Conservation (phyloP, 1,140 invertebrate genomes). For the Diorhabda carinulata region DNA sequence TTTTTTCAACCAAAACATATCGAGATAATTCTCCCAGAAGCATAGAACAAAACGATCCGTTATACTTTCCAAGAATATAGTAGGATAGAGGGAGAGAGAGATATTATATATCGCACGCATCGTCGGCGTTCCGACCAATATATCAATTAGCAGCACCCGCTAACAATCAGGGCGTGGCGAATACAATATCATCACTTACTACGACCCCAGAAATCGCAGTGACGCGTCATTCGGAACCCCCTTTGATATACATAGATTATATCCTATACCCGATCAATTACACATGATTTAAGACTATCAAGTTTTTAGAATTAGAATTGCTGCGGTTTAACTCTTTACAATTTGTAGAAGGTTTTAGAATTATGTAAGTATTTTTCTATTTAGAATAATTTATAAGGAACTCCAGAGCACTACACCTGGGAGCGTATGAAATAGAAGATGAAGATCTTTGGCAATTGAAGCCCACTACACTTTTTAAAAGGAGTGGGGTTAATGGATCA, state of each 20-base stretch:
- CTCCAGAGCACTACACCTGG: too few relatives aligned
- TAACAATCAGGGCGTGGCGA: slow-evolving; percentile 38
- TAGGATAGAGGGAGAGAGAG: not conserved
- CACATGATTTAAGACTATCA: not conserved
- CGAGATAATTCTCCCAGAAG: not conserved
- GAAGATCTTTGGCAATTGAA: too few relatives aligned
- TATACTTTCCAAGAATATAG: not conserved
- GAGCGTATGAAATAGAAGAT: too few relatives aligned
- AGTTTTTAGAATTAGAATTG: not conserved
- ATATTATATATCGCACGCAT: slow-evolving; percentile 26
- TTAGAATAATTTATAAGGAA: too few relatives aligned
- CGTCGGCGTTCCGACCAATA: slow-evolving; percentile 28
- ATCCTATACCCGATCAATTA: not conserved
- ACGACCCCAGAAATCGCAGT: slow-evolving; percentile 2
- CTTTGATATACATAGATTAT: slow-evolving; percentile 10
- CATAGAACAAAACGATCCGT: not conserved
- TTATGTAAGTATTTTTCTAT: too few relatives aligned
- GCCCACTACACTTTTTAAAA: too few relatives aligned
- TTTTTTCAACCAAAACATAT: too few relatives aligned
- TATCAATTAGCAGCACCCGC: slow-evolving; percentile 38
- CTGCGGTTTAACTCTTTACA: too few relatives aligned
- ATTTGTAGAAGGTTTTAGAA: too few relatives aligned
- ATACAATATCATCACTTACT: slow-evolving; percentile 31
- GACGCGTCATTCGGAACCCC: not conserved
- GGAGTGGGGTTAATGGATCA: too few relatives aligned